A percentile compares a stretch with the other conserved stretches of the same genome.
phyloP scores from a whole-genome alignment of 2,888 invertebrate genomes.

The Ophion ventricosus region DNA sequence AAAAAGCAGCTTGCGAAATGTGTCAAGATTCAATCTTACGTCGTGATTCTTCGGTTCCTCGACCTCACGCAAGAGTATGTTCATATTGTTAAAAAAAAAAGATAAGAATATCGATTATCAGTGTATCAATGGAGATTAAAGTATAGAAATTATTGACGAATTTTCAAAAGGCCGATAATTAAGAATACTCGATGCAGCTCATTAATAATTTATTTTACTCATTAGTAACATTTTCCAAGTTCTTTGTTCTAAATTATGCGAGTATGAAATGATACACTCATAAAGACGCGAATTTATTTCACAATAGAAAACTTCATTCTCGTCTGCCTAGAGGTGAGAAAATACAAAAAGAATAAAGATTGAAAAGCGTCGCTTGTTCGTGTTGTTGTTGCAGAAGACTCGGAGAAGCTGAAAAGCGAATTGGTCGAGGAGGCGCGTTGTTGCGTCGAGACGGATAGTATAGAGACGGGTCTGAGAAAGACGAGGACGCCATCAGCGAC shows the following conservation, averaged over 20 bases:
- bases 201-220: too few relatives aligned
- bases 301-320: too few relatives aligned
- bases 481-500: slow-evolving; percentile 82
- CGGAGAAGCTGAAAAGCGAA: slow-evolving; percentile 43
- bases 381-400: slow-evolving; percentile 40
- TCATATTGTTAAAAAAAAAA: neutral
- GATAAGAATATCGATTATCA: neutral
- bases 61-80: slow-evolving; percentile 1
- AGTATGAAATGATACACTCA: too few relatives aligned
- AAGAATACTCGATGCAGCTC: too few relatives aligned
- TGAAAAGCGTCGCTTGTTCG: neutral
- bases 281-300: too few relatives aligned
- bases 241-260: too few relatives aligned
- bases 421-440: slow-evolving; percentile 74
- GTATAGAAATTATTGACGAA: neutral
- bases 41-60: slow-evolving; percentile 3
- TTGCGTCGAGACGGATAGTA: slow-evolving; percentile 83
- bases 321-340: too few relatives aligned
- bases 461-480: slow-evolving; percentile 89
- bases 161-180: neutral
- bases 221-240: too few relatives aligned
- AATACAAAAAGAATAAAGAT: neutral
- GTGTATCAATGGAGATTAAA: neutral
- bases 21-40: slow-evolving; percentile 13
- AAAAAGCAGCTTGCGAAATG: slow-evolving; percentile 27